Percentiles rank a stretch among this genome's conserved stretches.
phyloP scores from a whole-genome alignment of 1,140 invertebrate species.

The Drosophila micromelanica region DNA sequence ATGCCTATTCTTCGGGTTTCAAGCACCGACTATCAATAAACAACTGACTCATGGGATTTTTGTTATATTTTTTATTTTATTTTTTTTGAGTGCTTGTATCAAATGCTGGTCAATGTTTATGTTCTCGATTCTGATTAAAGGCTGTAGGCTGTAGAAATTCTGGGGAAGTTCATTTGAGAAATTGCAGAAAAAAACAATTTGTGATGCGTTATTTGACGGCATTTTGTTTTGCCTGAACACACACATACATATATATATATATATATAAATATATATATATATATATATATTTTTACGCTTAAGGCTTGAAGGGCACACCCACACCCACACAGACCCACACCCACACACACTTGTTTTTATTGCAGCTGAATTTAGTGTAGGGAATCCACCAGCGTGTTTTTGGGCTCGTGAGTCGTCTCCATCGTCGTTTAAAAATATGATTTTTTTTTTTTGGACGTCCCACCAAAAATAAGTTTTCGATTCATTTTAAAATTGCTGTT shows the following conservation, averaged over 20 bases:
- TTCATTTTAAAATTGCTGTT: constrained; percentile 63
- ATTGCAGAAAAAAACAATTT: constrained; percentile 38
- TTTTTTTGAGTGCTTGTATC: constrained; percentile 13
- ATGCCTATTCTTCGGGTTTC: background rate
- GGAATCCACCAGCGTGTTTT: constrained; percentile 56
- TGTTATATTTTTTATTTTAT: background rate
- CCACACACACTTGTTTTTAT: constrained; percentile 7
- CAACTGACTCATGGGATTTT: constrained; percentile 38
- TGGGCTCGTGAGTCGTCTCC: constrained; percentile 24
- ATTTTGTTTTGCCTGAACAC: constrained; percentile 32
- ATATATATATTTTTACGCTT: constrained; percentile 18
- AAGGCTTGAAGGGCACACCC: constrained; percentile 39
- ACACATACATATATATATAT: background rate
- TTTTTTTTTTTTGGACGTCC: constrained; percentile 39
- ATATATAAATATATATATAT: background rate
- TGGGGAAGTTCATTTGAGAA: constrained; percentile 47
- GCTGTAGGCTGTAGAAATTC: constrained; percentile 35
- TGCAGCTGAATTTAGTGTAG: constrained; percentile 46
- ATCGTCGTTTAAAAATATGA: constrained; percentile 63
- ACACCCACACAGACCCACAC: constrained; percentile 14
- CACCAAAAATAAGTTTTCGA: constrained; percentile 75
- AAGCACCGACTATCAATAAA: constrained; percentile 23
- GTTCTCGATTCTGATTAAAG: constrained; percentile 25
- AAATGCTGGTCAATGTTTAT: constrained; percentile 25
- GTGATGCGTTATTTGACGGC: constrained; percentile 36